Conservation (phyloP, 2,113 vertebrate genomes). For the Glaucidium brasilianum region DNA sequence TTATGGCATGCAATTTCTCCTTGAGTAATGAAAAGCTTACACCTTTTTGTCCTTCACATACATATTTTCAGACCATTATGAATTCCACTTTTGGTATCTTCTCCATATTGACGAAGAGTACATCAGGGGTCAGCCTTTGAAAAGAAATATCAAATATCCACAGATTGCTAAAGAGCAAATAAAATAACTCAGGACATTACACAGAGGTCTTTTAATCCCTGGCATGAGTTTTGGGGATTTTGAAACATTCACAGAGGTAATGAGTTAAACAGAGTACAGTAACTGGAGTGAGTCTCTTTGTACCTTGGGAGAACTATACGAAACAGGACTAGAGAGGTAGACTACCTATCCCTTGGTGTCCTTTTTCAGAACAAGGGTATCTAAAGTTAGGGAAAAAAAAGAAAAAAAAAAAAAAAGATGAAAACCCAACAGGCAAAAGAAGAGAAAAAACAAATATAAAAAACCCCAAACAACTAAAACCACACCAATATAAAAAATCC, state of each 20-base stretch:
- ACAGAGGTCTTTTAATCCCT: not conserved
- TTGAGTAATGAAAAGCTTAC: not conserved
- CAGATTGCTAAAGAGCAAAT: not conserved
- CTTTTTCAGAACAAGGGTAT: not conserved
- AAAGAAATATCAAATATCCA: not conserved
- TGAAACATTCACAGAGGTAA: not conserved
- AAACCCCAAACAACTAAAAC: not conserved
- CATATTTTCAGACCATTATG: not conserved
- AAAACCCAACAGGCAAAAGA: too few species aligned
- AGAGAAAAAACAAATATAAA: not conserved
- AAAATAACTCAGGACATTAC: not conserved
- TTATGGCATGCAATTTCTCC: not conserved
- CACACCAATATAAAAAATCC: not conserved
- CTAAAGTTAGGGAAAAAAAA: not conserved
- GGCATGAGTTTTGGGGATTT: not conserved
- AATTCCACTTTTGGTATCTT: not conserved
- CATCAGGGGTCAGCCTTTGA: not conserved
- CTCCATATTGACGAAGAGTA: not conserved
- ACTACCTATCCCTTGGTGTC: not conserved
- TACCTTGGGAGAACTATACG: accelerated
- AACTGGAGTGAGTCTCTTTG: not conserved
- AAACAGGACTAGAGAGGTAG: not conserved
- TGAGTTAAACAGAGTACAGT: not conserved
- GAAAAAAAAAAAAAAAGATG: too few species aligned
- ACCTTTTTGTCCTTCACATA: not conserved